A percentile compares a stretch with the other conserved stretches of the same genome.
phyloP scores from a whole-genome alignment of 2,113 vertebrate species.

The Coreoperca whiteheadi region DNA sequence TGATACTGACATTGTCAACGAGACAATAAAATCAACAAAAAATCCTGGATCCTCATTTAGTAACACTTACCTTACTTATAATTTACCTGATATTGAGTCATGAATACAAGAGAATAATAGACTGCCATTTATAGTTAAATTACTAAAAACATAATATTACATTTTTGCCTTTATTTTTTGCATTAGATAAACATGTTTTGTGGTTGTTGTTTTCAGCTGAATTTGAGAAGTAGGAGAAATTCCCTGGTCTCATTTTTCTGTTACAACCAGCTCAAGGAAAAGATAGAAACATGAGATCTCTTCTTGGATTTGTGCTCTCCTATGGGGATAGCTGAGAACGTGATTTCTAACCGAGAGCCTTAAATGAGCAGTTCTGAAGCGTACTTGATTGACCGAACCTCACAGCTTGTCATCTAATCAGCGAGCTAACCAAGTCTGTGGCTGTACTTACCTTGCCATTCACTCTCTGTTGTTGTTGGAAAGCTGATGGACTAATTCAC shows the following conservation, averaged over 20 bases:
- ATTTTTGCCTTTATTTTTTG: background rate
- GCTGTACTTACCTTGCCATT: slow-evolving; percentile 74
- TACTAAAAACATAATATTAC: background rate
- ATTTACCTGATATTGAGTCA: background rate
- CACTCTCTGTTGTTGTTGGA: slow-evolving; percentile 74
- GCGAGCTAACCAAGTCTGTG: slow-evolving; percentile 67
- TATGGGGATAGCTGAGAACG: slow-evolving; percentile 71
- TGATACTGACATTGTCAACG: background rate
- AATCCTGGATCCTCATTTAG: background rate
- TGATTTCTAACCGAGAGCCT: slow-evolving; percentile 65
- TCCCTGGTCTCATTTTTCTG: slow-evolving; percentile 15
- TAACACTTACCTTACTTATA: background rate
- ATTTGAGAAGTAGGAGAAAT: slow-evolving; percentile 33
- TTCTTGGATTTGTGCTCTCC: slow-evolving; percentile 63
- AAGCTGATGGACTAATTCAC: slow-evolving; percentile 68
- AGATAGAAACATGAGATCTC: slow-evolving; percentile 72
- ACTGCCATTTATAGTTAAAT: background rate
- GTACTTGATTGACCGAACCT: slow-evolving; percentile 74
- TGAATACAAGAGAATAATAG: background rate
- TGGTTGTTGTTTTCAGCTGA: slow-evolving; percentile 30
- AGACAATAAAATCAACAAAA: background rate
- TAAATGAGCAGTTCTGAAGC: slow-evolving; percentile 76
- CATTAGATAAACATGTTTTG: background rate
- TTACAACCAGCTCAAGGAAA: slow-evolving; percentile 42
- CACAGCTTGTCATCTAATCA: slow-evolving; percentile 78